phyloP scores from a whole-genome alignment of 2,888 invertebrate genomes.

The Phyllotreta striolata region DNA sequence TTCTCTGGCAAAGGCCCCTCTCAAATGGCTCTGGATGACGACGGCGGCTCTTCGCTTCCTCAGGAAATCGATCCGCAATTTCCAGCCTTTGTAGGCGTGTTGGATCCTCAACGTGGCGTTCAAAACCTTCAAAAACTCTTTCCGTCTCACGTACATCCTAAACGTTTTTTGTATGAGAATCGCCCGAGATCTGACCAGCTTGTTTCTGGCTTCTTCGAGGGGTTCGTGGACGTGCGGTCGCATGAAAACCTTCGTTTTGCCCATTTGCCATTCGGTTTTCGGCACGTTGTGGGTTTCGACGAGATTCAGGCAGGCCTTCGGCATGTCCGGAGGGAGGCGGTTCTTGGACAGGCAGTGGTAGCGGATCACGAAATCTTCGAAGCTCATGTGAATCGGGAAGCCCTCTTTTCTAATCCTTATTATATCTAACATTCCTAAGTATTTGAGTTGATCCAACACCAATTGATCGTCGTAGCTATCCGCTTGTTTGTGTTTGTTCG shows the following conservation, averaged over 20 bases:
- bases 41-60: constrained; percentile 83
- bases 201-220: constrained; percentile 79
- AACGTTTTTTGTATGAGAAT: constrained; percentile 78
- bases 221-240: constrained; percentile 83
- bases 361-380: constrained; percentile 76
- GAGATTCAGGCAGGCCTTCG: constrained; percentile 62
- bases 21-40: constrained; percentile 83
- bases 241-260: constrained; percentile 86
- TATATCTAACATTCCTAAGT: constrained; percentile 93
- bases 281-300: constrained; percentile 74
- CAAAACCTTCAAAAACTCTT: constrained; percentile 72
- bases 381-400: constrained; percentile 84
- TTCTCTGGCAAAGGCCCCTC: constrained; percentile 91
- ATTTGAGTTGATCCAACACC: constrained; percentile 86
- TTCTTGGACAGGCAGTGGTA: constrained; percentile 75
- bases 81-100: constrained; percentile 87
- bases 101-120: constrained; percentile 79
- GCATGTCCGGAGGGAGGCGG: constrained; percentile 62
- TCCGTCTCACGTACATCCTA: constrained; percentile 71
- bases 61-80: constrained; percentile 80
- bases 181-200: constrained; percentile 74
- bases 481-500: constrained; percentile 83
- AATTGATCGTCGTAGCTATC: constrained; percentile 81
- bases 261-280: constrained; percentile 86
- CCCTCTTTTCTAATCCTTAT: constrained; percentile 90